A percentile compares a stretch with the other conserved stretches of the same genome.
These are phyloP conservation scores for Arctocebus calabarensis DNA, from an alignment of 2,797 vertebrate genomes.

Conservation along the genomic window DNA sequence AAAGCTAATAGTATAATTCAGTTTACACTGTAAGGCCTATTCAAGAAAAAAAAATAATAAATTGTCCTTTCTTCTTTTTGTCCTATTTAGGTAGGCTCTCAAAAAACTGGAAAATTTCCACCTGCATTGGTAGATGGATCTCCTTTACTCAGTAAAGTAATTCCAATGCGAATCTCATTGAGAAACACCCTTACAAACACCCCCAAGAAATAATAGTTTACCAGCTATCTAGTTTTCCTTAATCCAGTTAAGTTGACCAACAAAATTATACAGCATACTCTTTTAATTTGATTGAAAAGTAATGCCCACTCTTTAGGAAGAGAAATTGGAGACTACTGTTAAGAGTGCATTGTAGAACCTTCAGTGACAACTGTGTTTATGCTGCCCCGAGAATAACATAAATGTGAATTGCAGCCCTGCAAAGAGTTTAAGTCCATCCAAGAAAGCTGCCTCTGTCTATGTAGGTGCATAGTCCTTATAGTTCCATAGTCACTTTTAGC, in stretches of 20 bases:
- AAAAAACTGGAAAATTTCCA: neutral
- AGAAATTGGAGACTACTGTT: neutral
- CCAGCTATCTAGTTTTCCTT: neutral
- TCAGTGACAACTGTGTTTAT: neutral
- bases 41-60: neutral
- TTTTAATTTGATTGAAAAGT: neutral
- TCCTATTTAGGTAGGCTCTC: neutral
- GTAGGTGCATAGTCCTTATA: neutral
- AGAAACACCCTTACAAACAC: neutral
- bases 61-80: neutral
- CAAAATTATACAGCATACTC: neutral
- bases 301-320: neutral
- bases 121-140: no score
- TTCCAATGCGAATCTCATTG: neutral
- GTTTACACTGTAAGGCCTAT: neutral
- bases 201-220: neutral
- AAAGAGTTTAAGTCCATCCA: neutral
- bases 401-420: neutral
- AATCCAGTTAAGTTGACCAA: neutral
- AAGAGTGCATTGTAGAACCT: neutral
- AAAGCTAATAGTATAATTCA: neutral
- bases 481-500: neutral
- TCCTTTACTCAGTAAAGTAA: neutral
- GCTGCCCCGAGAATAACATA: neutral
- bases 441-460: neutral